Evolutionary conservation across 2,797 vertebrate species (phyloP), one percentile per base, ranked within the genome.

Genomic region (Chromobotia macracanthus): DNA sequence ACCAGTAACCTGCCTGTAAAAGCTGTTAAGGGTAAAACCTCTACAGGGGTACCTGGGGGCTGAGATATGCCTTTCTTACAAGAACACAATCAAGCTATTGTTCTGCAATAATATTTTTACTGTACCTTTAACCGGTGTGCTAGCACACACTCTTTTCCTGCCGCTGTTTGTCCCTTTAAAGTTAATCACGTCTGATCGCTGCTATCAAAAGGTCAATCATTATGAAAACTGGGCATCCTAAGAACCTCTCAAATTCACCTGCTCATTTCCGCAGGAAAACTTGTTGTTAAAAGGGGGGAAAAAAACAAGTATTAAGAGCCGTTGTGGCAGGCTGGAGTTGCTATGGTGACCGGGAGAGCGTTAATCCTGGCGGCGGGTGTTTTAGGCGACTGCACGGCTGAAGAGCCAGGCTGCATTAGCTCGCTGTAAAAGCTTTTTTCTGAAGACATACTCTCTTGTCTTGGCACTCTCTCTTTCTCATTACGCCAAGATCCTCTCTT

Each of bases 401-500:
- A 71, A 72, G 72, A 77, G 58, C 38, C 61, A 21, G 21, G 25
- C 69, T 80, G 77, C 74, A 80, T 83, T 80, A 80, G 82, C 67
- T 81, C 61, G 69, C 68, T 55, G 31, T 83, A 80, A 83, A 83
- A 83, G 77, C 73, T 65, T 77, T 75, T n/a, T 72, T 69, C 75
- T 11, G 31, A 50, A 78, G 67, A 63, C 50, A 51, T 46, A 44
- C 80, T 68, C 56, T 76, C 66, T 46, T 77, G 60, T 68, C 88
- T 89, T 88, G 85, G 87, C 84, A 77, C 86, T 86, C 89, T 90
- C 83, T 90, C 86, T 87, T 90, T 90, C 91, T 92, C 91, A 92
- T 93, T 93, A 91, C 87, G 84, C 84, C 84, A 86, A 92, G 91
- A 91, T 90, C 89, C 89, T 87, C 87, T 91, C 90, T 90, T 92